phyloP scores from a whole-genome alignment of 2,113 vertebrate species.

The Cercocebus atys region DNA sequence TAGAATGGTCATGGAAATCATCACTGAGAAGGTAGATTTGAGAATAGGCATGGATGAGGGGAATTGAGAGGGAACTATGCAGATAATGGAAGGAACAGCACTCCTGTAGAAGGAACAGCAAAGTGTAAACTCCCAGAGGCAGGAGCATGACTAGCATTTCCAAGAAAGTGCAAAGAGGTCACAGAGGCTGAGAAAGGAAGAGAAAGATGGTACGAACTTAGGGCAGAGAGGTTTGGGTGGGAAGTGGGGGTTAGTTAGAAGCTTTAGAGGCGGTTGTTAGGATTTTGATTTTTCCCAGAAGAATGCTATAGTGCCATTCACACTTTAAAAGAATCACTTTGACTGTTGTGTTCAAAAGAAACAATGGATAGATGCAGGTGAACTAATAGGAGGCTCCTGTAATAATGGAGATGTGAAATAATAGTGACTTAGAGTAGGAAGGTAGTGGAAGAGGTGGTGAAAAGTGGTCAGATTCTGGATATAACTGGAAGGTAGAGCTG shows the following conservation, averaged over 20 bases:
- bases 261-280: not conserved
- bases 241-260: no score
- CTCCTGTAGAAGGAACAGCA: no score
- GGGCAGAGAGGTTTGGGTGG: not conserved
- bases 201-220: not conserved
- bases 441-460: not conserved
- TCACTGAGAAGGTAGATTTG: not conserved
- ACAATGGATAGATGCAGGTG: not conserved
- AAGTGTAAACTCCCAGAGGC: not conserved
- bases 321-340: not conserved
- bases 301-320: not conserved
- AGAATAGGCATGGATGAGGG: not conserved
- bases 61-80: not conserved
- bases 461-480: not conserved
- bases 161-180: not conserved
- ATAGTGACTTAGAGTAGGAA: not conserved
- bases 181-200: not conserved
- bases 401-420: not conserved
- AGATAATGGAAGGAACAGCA: not conserved
- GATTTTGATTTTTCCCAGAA: not conserved
- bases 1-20: not conserved
- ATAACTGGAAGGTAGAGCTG: not conserved
- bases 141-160: not conserved
- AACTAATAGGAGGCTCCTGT: not conserved
- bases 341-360: not conserved